Base-by-base conservation (phyloP, 2,113 vertebrate genomes). In the Chinchilla lanigera region DNA sequence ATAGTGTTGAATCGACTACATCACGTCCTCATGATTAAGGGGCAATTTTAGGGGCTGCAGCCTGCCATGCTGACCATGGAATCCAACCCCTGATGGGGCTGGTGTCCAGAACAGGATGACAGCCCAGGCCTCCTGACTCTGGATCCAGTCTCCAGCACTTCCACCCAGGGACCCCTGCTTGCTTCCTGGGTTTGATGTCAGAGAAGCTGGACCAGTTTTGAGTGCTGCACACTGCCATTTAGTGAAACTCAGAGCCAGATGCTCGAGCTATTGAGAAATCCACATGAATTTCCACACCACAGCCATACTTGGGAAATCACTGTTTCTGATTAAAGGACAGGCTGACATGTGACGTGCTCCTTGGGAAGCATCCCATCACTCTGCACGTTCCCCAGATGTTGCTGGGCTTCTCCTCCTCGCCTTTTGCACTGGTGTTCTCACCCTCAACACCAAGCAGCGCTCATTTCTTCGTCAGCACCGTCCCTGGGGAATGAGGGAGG, bases 221-320 rank as follows among this genome's bases (percentile, higher is more conserved):
- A 89, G 80, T 56, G 3, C 2, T 52, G 61, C 75, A 60, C 65
- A 75, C 33, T 69, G 38, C 81, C 81, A 75, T 60, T 94, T 84
- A 96, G 84, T 58, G 90, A 93, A 89, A 81, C 7, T 47, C 69
- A 83, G 86, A 92, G 86, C 41, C 69, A 9, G 90, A 89, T 88
- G 67, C n/a, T 30, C 20, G 9, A 86, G 91, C 89, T 94, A 65
- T 77, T 92, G 92, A 97, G 95, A 96, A 93, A 93, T 77, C 65
- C 80, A 47, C n/a, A 5, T 81, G 95, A 84, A 94, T 54, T 33
- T 58, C 65, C 82, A 71, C 90, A 35, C 63, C 19, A 81, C 60
- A 73, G 89, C 85, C 95, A 38, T 3, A 56, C 71, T 58, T 60
- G 50, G 20, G 16, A 78, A 71, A 92, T 33, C 16, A 3, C 94